A percentile compares a stretch with the other conserved stretches of the same genome.
These are phyloP conservation scores for Plebejus melissa DNA, from an alignment of 2,888 invertebrate species.

Conservation along the genomic window DNA sequence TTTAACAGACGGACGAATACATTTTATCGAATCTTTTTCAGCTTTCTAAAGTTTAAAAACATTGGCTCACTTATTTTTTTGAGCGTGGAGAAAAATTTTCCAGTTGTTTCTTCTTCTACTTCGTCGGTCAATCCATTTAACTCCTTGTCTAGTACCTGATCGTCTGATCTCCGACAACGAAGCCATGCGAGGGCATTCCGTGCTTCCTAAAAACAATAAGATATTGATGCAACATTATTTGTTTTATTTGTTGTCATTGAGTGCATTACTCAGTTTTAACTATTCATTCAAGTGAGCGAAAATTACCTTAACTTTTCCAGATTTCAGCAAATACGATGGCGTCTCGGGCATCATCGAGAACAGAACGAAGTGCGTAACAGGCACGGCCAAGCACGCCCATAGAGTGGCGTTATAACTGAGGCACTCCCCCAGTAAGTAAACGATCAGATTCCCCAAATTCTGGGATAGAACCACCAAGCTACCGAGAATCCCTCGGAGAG, in stretches of 20 bases:
- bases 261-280: too few relatives aligned
- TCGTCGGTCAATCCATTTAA: slow-evolving; percentile 58
- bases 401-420: slow-evolving; percentile 60
- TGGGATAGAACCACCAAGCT: slow-evolving; percentile 66
- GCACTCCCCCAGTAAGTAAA: slow-evolving; percentile 65
- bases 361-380: slow-evolving; percentile 59
- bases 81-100: slow-evolving; percentile 48
- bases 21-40: too few relatives aligned
- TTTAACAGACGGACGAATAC: too few relatives aligned
- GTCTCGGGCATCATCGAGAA: slow-evolving; percentile 70
- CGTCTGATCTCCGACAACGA: slow-evolving; percentile 57
- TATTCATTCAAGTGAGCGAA: slow-evolving; percentile 32
- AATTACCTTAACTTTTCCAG: slow-evolving; percentile 69
- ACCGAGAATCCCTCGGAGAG: slow-evolving; percentile 63
- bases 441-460: slow-evolving; percentile 63
- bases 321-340: slow-evolving; percentile 64
- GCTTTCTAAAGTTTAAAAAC: too few relatives aligned
- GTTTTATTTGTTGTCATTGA: too few relatives aligned
- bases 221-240: too few relatives aligned
- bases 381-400: slow-evolving; percentile 65
- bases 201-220: slow-evolving; percentile 51
- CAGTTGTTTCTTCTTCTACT: slow-evolving; percentile 54
- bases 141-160: slow-evolving; percentile 57
- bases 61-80: slow-evolving; percentile 51
- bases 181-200: slow-evolving; percentile 72